phyloP scores from a whole-genome alignment of 92 coral and sea anemone species.

The Anthopleura xanthogrammica region DNA sequence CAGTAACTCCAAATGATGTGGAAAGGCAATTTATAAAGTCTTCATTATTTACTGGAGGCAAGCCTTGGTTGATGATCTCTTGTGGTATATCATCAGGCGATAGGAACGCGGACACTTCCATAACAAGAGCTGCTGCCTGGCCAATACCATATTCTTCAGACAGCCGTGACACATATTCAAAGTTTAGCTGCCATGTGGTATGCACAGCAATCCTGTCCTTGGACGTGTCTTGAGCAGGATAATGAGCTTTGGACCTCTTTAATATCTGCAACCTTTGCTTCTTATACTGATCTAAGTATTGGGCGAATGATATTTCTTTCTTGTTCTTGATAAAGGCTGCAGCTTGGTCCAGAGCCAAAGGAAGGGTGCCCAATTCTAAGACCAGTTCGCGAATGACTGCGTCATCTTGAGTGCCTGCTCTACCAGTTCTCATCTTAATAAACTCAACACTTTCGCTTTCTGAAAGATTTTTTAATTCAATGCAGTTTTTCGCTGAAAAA shows the following conservation, averaged over 20 bases:
- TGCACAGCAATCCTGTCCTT: conserved; percentile 50
- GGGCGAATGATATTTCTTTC: conserved; percentile 31
- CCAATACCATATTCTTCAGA: conserved; percentile 23
- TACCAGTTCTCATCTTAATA: conserved; percentile 34
- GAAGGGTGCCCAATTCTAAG: conserved; percentile 72
- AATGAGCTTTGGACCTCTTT: conserved; percentile 47
- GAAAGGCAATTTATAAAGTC: conserved; percentile 23
- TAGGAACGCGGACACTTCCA: conserved; percentile 78
- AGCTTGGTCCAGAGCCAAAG: conserved; percentile 53
- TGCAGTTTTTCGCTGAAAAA: conserved; percentile 42
- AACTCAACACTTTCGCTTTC: conserved; percentile 55
- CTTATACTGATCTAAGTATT: conserved; percentile 53
- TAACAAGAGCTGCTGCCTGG: conserved; percentile 35
- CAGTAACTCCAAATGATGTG: conserved; percentile 38
- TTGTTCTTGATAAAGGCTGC: conserved; percentile 54
- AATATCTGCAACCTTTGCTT: conserved; percentile 49
- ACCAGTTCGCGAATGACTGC: conserved; percentile 34
- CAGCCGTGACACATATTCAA: not conserved
- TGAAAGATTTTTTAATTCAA: conserved; percentile 46
- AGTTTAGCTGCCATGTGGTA: conserved; percentile 85
- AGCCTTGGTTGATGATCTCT: conserved; percentile 76
- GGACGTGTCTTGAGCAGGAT: conserved; percentile 57
- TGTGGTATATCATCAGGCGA: conserved; percentile 10
- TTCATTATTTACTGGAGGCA: conserved; percentile 40
- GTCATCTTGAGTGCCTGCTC: conserved; percentile 20